A percentile compares a stretch with the other conserved stretches of the same genome.
Evolutionary conservation across 2,797 vertebrate species (phyloP).

Genomic region (Podargus strigoides): DNA sequence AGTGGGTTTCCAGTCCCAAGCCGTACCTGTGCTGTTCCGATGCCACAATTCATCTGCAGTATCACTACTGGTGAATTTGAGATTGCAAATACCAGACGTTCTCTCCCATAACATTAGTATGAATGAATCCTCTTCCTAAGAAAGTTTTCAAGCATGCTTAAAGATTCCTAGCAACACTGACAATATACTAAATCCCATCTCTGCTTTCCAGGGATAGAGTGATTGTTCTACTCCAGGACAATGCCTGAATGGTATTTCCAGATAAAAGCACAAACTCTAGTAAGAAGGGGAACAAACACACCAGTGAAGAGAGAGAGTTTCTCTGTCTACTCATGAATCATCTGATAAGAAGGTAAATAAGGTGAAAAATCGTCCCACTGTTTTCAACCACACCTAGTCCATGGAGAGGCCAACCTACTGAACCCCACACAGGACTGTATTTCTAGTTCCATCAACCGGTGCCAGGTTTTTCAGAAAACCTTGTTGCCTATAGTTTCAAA

Average conservation of each 20-base stretch:
- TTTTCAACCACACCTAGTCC: neutral
- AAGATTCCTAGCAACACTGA: neutral
- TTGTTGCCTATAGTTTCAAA: neutral
- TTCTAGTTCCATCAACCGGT: neutral
- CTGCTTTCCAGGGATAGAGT: neutral
- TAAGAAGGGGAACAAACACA: neutral
- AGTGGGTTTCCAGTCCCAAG: neutral
- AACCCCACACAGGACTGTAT: neutral
- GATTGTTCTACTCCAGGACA: neutral
- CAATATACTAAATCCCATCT: neutral
- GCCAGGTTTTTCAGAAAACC: neutral
- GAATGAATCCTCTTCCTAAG: neutral
- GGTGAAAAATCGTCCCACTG: neutral
- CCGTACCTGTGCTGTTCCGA: neutral
- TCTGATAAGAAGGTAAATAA: neutral
- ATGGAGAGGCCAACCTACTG: neutral
- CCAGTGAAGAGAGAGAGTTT: neutral
- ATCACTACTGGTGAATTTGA: neutral
- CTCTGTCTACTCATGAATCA: neutral
- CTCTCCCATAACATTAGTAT: neutral
- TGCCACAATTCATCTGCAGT: rapidly evolving
- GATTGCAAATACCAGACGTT: rapidly evolving
- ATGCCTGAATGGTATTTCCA: neutral
- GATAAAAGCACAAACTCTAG: neutral
- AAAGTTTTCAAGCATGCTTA: neutral